Conservation (phyloP, 2,113 vertebrate genomes). For the Mus pahari region DNA sequence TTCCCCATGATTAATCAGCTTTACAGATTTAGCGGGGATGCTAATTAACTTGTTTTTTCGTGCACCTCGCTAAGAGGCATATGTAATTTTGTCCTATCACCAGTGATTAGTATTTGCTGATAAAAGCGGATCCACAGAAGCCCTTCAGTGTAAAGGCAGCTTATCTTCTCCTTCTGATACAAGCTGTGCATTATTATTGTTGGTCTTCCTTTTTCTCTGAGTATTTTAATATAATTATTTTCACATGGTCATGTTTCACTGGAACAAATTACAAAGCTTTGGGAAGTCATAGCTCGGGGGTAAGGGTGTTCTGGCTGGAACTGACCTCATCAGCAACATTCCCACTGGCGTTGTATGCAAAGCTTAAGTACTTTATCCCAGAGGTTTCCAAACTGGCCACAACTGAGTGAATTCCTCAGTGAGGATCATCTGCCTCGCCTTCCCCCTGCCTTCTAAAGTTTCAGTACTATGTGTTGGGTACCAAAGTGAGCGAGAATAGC, state of each 20-base stretch:
- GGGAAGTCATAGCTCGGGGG: conserved; percentile 90
- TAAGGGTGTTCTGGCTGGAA: conserved; percentile 91
- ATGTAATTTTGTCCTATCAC: not conserved
- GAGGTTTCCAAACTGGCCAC: conserved; percentile 91
- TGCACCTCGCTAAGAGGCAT: not conserved
- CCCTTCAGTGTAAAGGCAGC: not conserved
- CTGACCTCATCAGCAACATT: conserved; percentile 95
- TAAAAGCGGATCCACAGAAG: not conserved
- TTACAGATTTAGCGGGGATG: not conserved
- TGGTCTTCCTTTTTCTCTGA: not conserved
- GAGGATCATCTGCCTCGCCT: conserved; percentile 91
- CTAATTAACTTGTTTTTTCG: not conserved
- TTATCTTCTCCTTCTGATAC: not conserved
- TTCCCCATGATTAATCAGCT: not conserved
- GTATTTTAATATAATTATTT: conserved; percentile 18
- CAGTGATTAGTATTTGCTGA: not conserved
- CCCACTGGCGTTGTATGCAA: conserved; percentile 91
- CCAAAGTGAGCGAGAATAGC: conserved; percentile 94
- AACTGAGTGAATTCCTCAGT: conserved; percentile 90
- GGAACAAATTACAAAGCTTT: conserved; percentile 92
- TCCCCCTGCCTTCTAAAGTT: conserved; percentile 91
- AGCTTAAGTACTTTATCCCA: conserved; percentile 92
- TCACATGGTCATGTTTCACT: conserved; percentile 46
- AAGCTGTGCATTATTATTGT: not conserved
- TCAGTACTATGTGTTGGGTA: conserved; percentile 90